Conservation (phyloP, 2,888 invertebrate species). For the Choreutis nemorana region DNA sequence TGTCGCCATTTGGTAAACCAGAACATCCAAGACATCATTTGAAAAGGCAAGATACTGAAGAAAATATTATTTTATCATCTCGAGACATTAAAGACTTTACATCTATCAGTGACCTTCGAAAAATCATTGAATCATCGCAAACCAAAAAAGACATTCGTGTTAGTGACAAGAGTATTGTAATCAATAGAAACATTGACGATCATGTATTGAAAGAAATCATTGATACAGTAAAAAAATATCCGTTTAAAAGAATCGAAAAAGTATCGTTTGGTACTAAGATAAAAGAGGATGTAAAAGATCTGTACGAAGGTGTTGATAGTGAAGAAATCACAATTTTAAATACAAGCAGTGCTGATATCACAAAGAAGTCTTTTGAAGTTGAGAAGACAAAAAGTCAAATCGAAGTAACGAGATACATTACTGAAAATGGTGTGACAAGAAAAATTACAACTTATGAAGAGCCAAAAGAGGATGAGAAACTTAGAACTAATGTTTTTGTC, state of each 20-base stretch:
- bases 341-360: slow-evolving; percentile 39
- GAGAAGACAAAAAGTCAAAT: slow-evolving; percentile 58
- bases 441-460: slow-evolving; percentile 61
- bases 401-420: slow-evolving; percentile 56
- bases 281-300: slow-evolving; percentile 67
- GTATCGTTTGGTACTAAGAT: slow-evolving; percentile 65
- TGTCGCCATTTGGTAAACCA: slow-evolving; percentile 48
- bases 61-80: slow-evolving; percentile 55
- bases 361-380: slow-evolving; percentile 51
- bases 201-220: slow-evolving; percentile 53
- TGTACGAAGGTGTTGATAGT: slow-evolving; percentile 52
- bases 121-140: slow-evolving; percentile 51
- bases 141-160: slow-evolving; percentile 50
- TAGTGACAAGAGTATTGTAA: slow-evolving; percentile 55
- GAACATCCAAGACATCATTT: slow-evolving; percentile 50
- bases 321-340: slow-evolving; percentile 44
- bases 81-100: slow-evolving; percentile 59
- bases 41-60: slow-evolving; percentile 55
- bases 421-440: slow-evolving; percentile 53
- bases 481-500: slow-evolving; percentile 58
- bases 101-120: slow-evolving; percentile 52
- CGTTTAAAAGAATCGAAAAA: slow-evolving; percentile 57
- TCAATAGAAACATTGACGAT: slow-evolving; percentile 54
- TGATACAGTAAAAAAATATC: slow-evolving; percentile 58
- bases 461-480: slow-evolving; percentile 57